These are phyloP conservation scores for Creontiades dilutus DNA, from an alignment of 2,888 invertebrate species.

Conservation along the genomic window DNA sequence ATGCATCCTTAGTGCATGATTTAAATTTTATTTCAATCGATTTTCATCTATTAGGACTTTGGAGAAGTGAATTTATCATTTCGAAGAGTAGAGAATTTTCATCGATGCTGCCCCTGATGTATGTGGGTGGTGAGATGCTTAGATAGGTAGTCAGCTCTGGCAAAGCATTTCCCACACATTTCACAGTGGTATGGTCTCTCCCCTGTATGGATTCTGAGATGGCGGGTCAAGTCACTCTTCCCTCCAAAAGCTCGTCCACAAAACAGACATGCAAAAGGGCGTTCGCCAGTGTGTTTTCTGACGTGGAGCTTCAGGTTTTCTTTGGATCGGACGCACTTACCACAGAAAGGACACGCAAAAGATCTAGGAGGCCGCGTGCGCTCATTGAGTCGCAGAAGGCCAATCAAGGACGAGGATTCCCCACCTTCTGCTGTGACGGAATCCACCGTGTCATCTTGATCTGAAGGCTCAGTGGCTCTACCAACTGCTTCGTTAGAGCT, in stretches of 20 bases:
- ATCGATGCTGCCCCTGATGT: constrained; percentile 79
- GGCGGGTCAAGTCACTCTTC: constrained; percentile 91
- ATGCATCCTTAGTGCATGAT: constrained; percentile 45
- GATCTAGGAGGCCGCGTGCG: constrained; percentile 85
- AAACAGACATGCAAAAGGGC: constrained; percentile 94
- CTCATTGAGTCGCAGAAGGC: constrained; percentile 83
- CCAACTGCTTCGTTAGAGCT: constrained; percentile 75
- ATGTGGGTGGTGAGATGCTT: constrained; percentile 95
- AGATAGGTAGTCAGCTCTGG: constrained; percentile 92
- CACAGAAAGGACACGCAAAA: constrained; percentile 93
- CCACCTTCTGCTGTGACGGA: constrained; percentile 80
- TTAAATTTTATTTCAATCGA: background rate
- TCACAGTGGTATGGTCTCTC: constrained; percentile 95
- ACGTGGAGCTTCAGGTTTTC: constrained; percentile 93
- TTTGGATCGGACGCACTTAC: constrained; percentile 92
- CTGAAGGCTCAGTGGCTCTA: constrained; percentile 80
- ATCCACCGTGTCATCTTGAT: constrained; percentile 87
- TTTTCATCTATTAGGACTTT: constrained; percentile 37
- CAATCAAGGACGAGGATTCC: constrained; percentile 80
- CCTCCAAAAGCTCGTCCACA: constrained; percentile 94
- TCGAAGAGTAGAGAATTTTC: constrained; percentile 44
- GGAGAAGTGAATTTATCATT: constrained; percentile 29
- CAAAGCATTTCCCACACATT: constrained; percentile 95
- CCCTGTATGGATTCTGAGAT: constrained; percentile 92
- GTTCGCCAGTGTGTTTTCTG: constrained; percentile 90